Evolutionary conservation across 53 echinoderm and acorn worm genomes (phyloP), one percentile per base, ranked within the genome.

Genomic region (Crossaster papposus): DNA sequence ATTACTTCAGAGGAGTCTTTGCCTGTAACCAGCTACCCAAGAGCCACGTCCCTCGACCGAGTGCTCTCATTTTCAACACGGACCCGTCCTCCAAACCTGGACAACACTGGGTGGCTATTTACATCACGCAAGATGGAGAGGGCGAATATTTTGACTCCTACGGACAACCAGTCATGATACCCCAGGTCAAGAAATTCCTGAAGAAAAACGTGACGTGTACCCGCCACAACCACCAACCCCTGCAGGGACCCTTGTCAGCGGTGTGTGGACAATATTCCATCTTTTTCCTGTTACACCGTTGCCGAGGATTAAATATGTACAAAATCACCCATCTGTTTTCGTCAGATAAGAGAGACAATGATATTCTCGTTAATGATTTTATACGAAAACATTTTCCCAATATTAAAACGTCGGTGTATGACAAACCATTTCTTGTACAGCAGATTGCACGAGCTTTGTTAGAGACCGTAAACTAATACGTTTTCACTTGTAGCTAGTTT

Each of bases 191-290:
- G 14, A 14, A 81, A 22, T 82, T 83, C 23, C 34, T 93, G 15
- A 11, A 79, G 52, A 74, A 54, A 20, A 79, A 90, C 22, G 24
- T 70, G 36, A 63, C 24, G 14, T 4, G 14, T 0, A 22, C 20
- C 15, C 77, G 22, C 14, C 81, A n/a, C 62, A 92, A 92, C 73
- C 22, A 29, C 12, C 77, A 8, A 36, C 58, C 36, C 35, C 51
- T 94, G 30, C 93, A 95, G 23, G 93, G 91, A 58, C n/a, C 58
- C 0, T 75, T 89, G 50, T 95, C 91, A 7, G 72, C 92, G 0
- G 92, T 92, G 20, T 95, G 95, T 79, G 92, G 95, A 72, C 95
- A 95, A 28, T 91, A 93, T 50, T 81, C 77, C 7, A 32, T 93
- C 22, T 95, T 89, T 30, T 95, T 72, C 37, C 74, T 92, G 6